phyloP scores from a whole-genome alignment of 2,113 vertebrate species.

The Prunella himalayana region DNA sequence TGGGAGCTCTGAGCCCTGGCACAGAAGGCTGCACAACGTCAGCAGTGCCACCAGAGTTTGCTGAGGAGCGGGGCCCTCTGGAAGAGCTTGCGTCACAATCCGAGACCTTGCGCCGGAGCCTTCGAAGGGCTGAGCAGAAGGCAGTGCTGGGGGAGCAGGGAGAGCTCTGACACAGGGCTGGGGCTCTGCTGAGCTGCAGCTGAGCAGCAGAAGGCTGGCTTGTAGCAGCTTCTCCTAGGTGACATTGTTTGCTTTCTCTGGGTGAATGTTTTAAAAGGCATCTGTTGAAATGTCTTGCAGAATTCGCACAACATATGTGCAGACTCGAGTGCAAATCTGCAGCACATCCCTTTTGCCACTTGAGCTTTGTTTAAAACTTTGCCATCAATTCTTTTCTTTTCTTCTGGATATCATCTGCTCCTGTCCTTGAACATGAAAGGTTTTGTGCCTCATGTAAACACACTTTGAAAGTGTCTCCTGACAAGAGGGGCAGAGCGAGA shows the following conservation, averaged over 20 bases:
- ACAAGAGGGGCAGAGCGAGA: not conserved
- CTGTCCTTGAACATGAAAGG: not conserved
- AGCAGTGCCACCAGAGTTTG: not conserved
- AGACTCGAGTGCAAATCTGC: not conserved
- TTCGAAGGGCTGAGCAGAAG: not conserved
- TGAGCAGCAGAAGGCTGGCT: constrained; percentile 55
- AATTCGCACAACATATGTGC: constrained; percentile 58
- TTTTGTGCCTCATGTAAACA: not conserved
- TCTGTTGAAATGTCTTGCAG: constrained; percentile 41
- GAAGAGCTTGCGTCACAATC: not conserved
- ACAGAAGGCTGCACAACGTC: not conserved
- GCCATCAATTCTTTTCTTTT: not conserved
- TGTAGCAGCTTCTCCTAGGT: constrained; percentile 32
- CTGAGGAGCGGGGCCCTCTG: not conserved
- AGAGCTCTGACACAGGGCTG: not conserved
- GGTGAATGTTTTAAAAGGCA: constrained; percentile 48
- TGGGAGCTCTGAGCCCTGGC: not conserved
- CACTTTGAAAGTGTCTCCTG: not conserved
- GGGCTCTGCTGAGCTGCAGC: constrained; percentile 3
- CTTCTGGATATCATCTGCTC: not conserved
- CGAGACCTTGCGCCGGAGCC: not conserved
- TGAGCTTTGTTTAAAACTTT: constrained; percentile 27
- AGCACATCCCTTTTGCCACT: constrained; percentile 35
- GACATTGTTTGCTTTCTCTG: constrained; percentile 54
- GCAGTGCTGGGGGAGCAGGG: not conserved